Evolutionary conservation across 2,113 vertebrate genomes (phyloP).

Genomic region (Loxodonta africana): DNA sequence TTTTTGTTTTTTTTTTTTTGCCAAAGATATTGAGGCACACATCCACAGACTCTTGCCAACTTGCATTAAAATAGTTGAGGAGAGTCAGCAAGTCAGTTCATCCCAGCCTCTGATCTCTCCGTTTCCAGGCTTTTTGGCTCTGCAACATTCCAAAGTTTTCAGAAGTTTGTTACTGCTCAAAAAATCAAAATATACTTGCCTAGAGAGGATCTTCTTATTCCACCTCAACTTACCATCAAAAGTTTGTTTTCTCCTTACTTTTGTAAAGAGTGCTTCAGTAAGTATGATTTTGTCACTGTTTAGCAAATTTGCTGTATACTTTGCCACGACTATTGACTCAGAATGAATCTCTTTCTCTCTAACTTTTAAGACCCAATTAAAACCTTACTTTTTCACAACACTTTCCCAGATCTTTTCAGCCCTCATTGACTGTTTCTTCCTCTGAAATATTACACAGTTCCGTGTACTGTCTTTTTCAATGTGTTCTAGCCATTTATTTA

Average conservation of each 20-base stretch:
- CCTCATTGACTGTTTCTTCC: not conserved
- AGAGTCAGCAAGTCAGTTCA: not conserved
- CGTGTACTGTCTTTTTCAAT: not conserved
- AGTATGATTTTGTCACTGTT: not conserved
- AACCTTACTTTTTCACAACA: not conserved
- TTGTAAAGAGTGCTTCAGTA: not conserved
- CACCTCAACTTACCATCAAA: not conserved
- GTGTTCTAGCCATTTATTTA: not conserved
- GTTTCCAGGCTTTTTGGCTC: not conserved
- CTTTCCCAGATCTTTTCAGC: not conserved
- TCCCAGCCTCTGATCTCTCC: not conserved
- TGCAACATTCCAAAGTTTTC: not conserved
- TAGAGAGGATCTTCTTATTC: not conserved
- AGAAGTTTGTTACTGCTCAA: accelerated
- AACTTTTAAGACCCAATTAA: not conserved
- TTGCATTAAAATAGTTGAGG: not conserved
- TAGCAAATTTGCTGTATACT: not conserved
- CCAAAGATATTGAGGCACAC: not conserved
- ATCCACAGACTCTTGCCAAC: not conserved
- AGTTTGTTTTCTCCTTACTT: not conserved
- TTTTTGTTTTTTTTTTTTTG: too few relatives aligned
- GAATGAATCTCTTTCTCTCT: not conserved
- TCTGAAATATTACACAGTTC: not conserved
- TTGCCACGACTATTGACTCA: not conserved
- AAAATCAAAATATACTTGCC: not conserved